Evolutionary conservation across 2,888 invertebrate species (phyloP).

Genomic region (Ectobius pallidus): DNA sequence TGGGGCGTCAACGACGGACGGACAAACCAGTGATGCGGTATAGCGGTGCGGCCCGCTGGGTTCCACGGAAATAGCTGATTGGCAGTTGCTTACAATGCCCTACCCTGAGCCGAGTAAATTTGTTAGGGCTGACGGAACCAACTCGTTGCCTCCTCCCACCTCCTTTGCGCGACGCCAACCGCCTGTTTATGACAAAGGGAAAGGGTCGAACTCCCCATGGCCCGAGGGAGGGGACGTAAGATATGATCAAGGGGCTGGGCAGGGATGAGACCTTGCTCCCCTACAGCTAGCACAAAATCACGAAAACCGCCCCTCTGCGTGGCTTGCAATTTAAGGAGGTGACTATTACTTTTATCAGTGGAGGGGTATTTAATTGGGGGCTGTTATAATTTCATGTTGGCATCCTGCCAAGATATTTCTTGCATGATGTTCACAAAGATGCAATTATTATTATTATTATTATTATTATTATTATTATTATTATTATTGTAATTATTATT

Average conservation of each 20-base stretch:
- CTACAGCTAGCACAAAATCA: slow-evolving; percentile 16
- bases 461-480: too few species aligned
- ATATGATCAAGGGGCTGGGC: slow-evolving; percentile 33
- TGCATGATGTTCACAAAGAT: too few species aligned
- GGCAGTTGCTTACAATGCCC: slow-evolving; percentile 43
- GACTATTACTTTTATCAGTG: slow-evolving; percentile 3
- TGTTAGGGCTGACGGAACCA: slow-evolving; percentile 36
- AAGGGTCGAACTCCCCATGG: slow-evolving; percentile 29
- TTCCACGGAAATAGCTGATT: slow-evolving; percentile 44
- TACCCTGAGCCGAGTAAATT: slow-evolving; percentile 40
- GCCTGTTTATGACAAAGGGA: slow-evolving; percentile 35
- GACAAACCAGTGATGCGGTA: slow-evolving; percentile 33
- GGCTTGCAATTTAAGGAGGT: slow-evolving; percentile 10
- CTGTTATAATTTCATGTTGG: too few species aligned
- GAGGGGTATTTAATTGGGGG: not conserved
- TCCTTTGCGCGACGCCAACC: slow-evolving; percentile 32
- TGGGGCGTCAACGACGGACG: slow-evolving; percentile 43
- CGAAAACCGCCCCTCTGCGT: slow-evolving; percentile 30
- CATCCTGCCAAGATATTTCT: too few species aligned
- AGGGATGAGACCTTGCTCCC: slow-evolving; percentile 18
- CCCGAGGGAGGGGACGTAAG: slow-evolving; percentile 33
- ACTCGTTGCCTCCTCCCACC: slow-evolving; percentile 37
- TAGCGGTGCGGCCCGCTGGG: slow-evolving; percentile 39
- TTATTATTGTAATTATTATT: too few species aligned
- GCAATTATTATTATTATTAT: too few species aligned